These are phyloP conservation scores for Lampropteryx suffumata DNA, from an alignment of 2,888 invertebrate species.

Conservation along the genomic window DNA sequence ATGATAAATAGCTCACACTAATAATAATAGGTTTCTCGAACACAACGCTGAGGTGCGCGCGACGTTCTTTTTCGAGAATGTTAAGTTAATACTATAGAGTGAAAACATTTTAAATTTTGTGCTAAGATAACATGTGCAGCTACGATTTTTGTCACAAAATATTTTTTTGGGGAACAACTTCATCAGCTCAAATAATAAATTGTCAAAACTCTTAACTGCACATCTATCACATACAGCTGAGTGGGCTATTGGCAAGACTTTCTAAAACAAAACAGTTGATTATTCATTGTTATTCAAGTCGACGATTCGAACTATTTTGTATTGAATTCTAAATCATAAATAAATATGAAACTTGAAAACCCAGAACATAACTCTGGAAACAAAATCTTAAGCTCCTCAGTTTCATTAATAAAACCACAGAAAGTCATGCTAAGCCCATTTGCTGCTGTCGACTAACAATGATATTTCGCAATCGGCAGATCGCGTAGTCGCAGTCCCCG, in stretches of 20 bases:
- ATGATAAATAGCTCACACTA: slow-evolving; percentile 16
- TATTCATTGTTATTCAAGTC: no score
- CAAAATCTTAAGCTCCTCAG: no score
- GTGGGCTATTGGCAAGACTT: slow-evolving; percentile 8
- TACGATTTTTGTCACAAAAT: background rate
- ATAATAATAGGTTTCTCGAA: background rate
- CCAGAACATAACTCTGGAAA: no score
- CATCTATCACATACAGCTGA: background rate
- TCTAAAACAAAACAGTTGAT: background rate
- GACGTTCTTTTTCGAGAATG: background rate
- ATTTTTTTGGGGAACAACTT: no score
- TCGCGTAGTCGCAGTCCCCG: slow-evolving; percentile 77
- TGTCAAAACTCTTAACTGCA: slow-evolving; percentile 8
- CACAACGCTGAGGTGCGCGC: slow-evolving; percentile 1
- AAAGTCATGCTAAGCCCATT: slow-evolving; percentile 7
- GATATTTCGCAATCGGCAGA: slow-evolving; percentile 47
- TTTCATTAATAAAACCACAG: background rate
- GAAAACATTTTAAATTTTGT: no score
- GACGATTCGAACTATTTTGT: no score
- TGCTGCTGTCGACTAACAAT: background rate
- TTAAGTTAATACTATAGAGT: background rate
- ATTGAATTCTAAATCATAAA: no score
- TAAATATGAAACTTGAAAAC: no score
- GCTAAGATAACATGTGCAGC: slow-evolving; percentile 1
- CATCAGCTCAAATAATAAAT: no score